phyloP scores from a whole-genome alignment of 1,140 invertebrate genomes.

The Acromyrmex echinatior region DNA sequence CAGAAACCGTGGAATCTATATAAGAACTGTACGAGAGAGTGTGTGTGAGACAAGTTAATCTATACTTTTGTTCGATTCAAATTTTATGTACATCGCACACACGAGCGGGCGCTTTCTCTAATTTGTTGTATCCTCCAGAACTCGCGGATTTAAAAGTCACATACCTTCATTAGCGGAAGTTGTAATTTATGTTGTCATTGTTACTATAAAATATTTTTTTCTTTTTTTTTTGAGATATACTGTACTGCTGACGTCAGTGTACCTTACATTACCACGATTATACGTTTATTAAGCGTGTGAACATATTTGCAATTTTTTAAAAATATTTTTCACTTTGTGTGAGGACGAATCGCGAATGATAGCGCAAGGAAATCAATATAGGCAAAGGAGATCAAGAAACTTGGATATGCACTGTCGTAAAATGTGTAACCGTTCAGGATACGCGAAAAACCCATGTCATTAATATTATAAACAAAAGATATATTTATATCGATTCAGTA shows the following conservation, averaged over 20 bases:
- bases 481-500: constrained; percentile 85
- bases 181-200: constrained; percentile 30
- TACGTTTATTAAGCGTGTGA: constrained; percentile 27
- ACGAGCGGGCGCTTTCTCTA: constrained; percentile 49
- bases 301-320: constrained; percentile 24
- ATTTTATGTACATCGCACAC: constrained; percentile 51
- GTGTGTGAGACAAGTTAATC: neutral
- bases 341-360: constrained; percentile 44
- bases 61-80: constrained; percentile 12
- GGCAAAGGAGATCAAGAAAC: constrained; percentile 25
- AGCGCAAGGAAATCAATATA: constrained; percentile 37
- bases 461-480: constrained; percentile 83
- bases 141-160: neutral
- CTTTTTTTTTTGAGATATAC: neutral
- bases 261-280: constrained; percentile 25
- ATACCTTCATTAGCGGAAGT: neutral
- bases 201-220: neutral
- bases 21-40: constrained; percentile 36
- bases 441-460: constrained; percentile 73
- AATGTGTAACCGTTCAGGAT: constrained; percentile 71
- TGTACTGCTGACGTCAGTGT: constrained; percentile 3
- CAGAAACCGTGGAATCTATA: constrained; percentile 56
- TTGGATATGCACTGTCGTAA: constrained; percentile 64
- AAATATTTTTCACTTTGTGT: constrained; percentile 12
- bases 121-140: constrained; percentile 61